Evolutionary conservation across 2,888 invertebrate species (phyloP), one percentile per base, ranked within the genome.

Genomic region (Oxycera nigricornis): DNA sequence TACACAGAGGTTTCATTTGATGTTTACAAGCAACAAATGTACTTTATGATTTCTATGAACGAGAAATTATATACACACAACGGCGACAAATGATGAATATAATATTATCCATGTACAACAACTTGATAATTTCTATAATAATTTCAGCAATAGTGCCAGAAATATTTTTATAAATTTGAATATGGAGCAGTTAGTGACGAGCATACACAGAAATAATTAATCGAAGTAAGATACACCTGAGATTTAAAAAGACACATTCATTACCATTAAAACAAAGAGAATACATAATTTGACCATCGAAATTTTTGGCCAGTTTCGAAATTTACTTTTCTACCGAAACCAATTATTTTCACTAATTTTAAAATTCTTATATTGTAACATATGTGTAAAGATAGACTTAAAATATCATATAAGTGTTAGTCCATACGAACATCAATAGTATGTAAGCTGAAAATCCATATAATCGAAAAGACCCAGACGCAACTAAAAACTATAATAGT

Each of bases 91-190:
- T 11, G 35, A 61, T 6, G 17, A 41, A 46, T 14, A 67, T n/a
- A n/a, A n/a, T n/a, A 72, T 50, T 14, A 39, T 24, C 55, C 22
- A 72, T 35, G 6, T 68, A 50, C 57, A 72, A 74, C 73, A 65
- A 73, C 65, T 57, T 67, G 68, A 67, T 72, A 39, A 73, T 72
- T 72, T 73, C 61, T 20, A 62, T 46, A 22, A 55, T 83, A 65
- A 80, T 82, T 84, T 83, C 79, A 83, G 83, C 83, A 85, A 85
- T 85, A 85, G 85, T 85, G 85, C 85, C 85, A 84, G 83, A 82
- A 82, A 84, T 83, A 83, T 84, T 84, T 81, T 81, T 80, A 79
- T 79, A 81, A 72, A 72, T 70, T 30, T 26, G 41, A 35, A 22
- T 62, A 62, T 35, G 20, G 22, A 62, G 22, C 26, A 62, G 28